These are phyloP conservation scores for Pseudochirops corinnae DNA, from an alignment of 2,797 vertebrate species.

Conservation along the genomic window DNA sequence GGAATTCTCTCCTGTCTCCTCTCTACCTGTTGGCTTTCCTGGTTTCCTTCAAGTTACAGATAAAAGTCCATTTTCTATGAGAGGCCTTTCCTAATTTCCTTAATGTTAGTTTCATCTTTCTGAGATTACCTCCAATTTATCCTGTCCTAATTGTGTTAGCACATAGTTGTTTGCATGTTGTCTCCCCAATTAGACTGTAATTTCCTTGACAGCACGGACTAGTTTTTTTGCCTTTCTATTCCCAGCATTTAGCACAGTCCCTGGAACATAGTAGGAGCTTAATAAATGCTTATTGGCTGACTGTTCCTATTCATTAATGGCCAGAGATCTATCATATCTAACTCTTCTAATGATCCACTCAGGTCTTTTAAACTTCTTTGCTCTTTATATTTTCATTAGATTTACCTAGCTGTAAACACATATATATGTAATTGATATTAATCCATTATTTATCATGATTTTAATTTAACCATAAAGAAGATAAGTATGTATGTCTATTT, in stretches of 20 bases:
- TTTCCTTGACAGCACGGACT: too few relatives aligned
- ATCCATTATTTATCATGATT: too few relatives aligned
- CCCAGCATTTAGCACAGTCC: not conserved
- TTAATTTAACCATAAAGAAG: too few relatives aligned
- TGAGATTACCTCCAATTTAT: not conserved
- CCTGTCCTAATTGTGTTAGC: not conserved
- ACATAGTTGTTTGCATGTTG: not conserved
- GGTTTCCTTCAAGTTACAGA: not conserved
- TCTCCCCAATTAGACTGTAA: not conserved
- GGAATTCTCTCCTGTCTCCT: not conserved
- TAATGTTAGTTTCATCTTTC: not conserved
- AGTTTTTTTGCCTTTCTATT: not conserved
- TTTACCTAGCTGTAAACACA: not conserved
- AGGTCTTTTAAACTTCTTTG: not conserved
- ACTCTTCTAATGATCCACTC: not conserved
- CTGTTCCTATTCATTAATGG: not conserved
- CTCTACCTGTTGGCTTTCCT: not conserved
- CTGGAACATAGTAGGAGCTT: not conserved
- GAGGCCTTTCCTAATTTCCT: not conserved
- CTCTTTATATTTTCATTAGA: not conserved
- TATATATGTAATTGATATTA: too few relatives aligned
- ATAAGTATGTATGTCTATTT: too few relatives aligned
- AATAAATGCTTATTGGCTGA: not conserved
- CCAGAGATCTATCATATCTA: not conserved
- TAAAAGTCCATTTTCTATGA: too few relatives aligned